Evolutionary conservation across 2,888 invertebrate genomes (phyloP).

Genomic region (Xylota segnis): DNA sequence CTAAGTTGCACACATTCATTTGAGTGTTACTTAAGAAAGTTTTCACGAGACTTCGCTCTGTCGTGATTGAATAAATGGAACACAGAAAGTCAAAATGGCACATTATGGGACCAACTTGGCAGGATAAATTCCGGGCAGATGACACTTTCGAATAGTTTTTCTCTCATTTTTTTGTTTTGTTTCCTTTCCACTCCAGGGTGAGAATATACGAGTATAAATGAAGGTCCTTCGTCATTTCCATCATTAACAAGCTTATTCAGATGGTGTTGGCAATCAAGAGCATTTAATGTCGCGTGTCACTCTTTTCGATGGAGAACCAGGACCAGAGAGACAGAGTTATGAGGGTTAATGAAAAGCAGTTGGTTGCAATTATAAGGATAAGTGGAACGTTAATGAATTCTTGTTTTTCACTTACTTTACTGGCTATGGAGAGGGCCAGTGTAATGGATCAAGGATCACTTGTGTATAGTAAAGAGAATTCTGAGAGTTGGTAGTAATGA

Average conservation of each 20-base stretch:
- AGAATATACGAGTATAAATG: constrained; percentile 36
- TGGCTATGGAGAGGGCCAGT: background rate
- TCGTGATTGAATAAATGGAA: constrained; percentile 71
- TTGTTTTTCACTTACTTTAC: background rate
- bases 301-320: constrained; percentile 15
- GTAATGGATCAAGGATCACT: background rate
- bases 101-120: constrained; percentile 59
- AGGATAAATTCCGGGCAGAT: constrained; percentile 57
- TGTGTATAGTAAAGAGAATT: background rate
- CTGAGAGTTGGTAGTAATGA: too few species aligned
- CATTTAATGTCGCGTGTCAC: constrained; percentile 56
- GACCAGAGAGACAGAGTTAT: background rate
- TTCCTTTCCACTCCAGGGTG: constrained; percentile 11
- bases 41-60: constrained; percentile 48
- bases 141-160: constrained; percentile 60
- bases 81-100: constrained; percentile 59
- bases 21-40: constrained; percentile 70
- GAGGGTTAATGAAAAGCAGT: constrained; percentile 22
- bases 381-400: constrained; percentile 11
- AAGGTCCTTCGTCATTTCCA: constrained; percentile 55
- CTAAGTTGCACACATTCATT: constrained; percentile 72
- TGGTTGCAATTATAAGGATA: constrained; percentile 21
- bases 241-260: constrained; percentile 69
- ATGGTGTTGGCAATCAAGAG: constrained; percentile 54
- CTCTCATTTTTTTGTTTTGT: too few species aligned